phyloP scores from a whole-genome alignment of 2,797 vertebrate species.

The Anolis apletophallus region DNA sequence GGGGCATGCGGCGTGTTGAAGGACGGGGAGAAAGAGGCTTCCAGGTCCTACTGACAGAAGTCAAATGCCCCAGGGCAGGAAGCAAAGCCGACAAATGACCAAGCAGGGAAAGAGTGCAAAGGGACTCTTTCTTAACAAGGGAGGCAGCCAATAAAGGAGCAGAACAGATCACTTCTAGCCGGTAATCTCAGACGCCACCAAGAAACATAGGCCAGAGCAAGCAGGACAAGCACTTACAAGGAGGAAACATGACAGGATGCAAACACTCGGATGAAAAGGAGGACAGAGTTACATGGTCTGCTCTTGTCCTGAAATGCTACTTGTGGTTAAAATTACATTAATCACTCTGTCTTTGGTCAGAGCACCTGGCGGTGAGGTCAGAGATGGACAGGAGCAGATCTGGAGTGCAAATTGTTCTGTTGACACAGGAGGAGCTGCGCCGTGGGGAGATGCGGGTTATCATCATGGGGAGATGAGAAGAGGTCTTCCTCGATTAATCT shows the following conservation, averaged over 20 bases:
- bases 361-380: constrained; percentile 18
- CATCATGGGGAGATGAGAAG: not conserved
- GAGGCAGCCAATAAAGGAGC: constrained; percentile 13
- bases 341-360: constrained; percentile 1
- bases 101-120: rapidly evolving
- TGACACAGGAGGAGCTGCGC: not conserved
- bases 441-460: not conserved
- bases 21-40: not conserved
- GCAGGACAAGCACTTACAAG: constrained; percentile 15
- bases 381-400: constrained; percentile 7
- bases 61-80: rapidly evolving
- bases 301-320: constrained; percentile 15
- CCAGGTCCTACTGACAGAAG: constrained; percentile 20
- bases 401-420: not conserved
- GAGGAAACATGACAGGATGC: constrained; percentile 30
- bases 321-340: constrained; percentile 35
- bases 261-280: not conserved
- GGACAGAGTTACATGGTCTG: constrained; percentile 15
- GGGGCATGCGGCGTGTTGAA: not conserved
- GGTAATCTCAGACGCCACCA: not conserved
- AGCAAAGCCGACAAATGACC: not conserved
- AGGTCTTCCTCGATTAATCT: not conserved
- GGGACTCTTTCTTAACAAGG: constrained; percentile 13
- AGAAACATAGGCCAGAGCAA: constrained; percentile 13
- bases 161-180: not conserved